Evolutionary conservation across 2,888 invertebrate species (phyloP).

Genomic region (Phaonia tiefii): DNA sequence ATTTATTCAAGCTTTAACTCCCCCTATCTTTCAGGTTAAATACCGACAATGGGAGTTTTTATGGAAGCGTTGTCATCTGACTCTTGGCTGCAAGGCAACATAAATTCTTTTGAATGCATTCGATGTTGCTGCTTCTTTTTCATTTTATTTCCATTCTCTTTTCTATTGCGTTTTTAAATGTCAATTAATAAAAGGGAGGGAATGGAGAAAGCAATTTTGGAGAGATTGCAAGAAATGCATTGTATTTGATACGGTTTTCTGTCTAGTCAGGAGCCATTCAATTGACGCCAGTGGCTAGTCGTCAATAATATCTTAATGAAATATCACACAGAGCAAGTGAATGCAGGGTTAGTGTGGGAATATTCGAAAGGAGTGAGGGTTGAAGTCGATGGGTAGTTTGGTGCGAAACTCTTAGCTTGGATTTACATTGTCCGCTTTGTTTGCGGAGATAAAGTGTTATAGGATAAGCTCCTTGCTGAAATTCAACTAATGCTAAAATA

Average conservation of each 20-base stretch:
- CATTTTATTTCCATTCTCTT: neutral
- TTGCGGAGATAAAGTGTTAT: too few species aligned
- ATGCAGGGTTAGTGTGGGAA: neutral
- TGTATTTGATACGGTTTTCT: too few species aligned
- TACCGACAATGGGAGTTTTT: neutral
- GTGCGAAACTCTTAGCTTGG: too few species aligned
- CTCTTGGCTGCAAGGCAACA: conserved; percentile 21
- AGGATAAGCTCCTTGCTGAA: too few species aligned
- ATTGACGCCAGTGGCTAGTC: conserved; percentile 20
- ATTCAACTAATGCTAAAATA: too few species aligned
- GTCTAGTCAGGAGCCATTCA: neutral
- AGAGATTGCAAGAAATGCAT: too few species aligned
- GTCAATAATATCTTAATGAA: neutral
- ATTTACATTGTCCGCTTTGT: too few species aligned
- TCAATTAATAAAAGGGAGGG: too few species aligned
- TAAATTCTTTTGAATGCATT: conserved; percentile 3
- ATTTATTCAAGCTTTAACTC: conserved; percentile 53
- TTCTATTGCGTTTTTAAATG: neutral
- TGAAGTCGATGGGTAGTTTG: too few species aligned
- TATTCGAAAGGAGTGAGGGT: too few species aligned
- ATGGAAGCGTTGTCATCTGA: conserved; percentile 19
- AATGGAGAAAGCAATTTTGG: too few species aligned
- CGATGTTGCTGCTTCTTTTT: neutral
- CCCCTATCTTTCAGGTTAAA: neutral
- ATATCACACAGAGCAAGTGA: neutral